Evolutionary conservation across 2,113 vertebrate genomes (phyloP), one percentile per base, ranked within the genome.

Genomic region (Hucho hucho): DNA sequence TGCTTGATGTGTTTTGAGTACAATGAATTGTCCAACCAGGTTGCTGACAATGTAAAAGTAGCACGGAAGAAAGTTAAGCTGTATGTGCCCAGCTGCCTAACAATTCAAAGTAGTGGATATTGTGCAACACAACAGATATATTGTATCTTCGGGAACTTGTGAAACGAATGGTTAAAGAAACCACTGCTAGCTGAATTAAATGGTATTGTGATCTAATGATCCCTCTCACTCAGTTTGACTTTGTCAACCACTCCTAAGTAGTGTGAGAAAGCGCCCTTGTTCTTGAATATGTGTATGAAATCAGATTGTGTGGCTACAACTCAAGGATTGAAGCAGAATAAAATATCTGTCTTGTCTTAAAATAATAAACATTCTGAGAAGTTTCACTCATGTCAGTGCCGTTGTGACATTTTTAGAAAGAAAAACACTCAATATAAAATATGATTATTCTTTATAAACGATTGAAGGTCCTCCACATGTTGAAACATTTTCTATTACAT

Each of bases 251-350:
- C 65, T 67, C 18, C 58, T 67, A 46, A 22, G 29, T 37, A 6
- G n/a, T n/a, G 18, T 68, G 66, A 43, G 37, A 43, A 29, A 20
- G 37, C 13, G 13, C 37, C n/a, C 32, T 69, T 69, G 66, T 69
- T 24, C 43, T 58, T 29, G 53, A n/a, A 47, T 69, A 4, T 53
- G 37, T 69, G 37, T 46, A 22, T 72, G 12, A 13, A 59, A 59
- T 29, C 12, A 28, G 4, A 56, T 18, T 16, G 69, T 72, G 53
- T 53, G 20, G 70, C 25, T 72, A 28, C 5, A 59, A 29, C 49
- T 69, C 37, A 69, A 69, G 67, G 67, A 69, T 69, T 69, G 47
- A 12, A 69, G n/a, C 32, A 9, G n/a, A 7, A n/a, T 69, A 22
- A 22, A 24, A 69, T 22, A 28, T 64, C 37, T 69, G 43, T 32